Evolutionary conservation across 2,888 invertebrate species (phyloP), one percentile per base, ranked within the genome.

Genomic region (Drosophila pegasa): DNA sequence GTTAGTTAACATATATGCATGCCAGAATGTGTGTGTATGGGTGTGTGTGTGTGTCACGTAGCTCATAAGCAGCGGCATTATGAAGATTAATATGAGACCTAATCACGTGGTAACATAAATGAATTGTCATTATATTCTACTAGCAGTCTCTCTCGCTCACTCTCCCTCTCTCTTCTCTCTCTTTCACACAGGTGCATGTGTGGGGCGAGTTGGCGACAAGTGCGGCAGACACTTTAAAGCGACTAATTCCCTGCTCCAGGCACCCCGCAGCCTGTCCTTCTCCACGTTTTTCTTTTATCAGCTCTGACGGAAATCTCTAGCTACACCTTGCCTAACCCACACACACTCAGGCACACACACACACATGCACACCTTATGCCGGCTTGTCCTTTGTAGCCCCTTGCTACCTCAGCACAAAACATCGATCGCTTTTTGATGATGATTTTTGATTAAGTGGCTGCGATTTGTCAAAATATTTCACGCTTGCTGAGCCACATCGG

Each of bases 401-500:
- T 76, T 33, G 71, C 79, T 83, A 70, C 80, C 77, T 87, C 88
- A 81, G 85, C 63, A 87, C 85, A 73, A 85, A 83, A 78, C 88
- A 80, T 85, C 89, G 89, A 88, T 86, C 85, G 85, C 85, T 79
- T 84, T 73, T 65, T 71, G 87, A 88, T 83, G 87, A 83, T 86
- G 87, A 87, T 87, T 87, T 90, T 85, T 89, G 89, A 89, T 89
- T 88, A 90, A 89, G 90, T 90, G 89, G 63, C 85, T 72, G 75
- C 90, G 81, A 89, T 89, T 89, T 90, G 89, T 89, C 90, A 88
- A 88, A 89, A 90, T 88, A 89, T 88, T 88, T 89, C 75, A 86
- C 82, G 87, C 87, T 80, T 66, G 55, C 77, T 25, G 59, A 47
- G 47, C 40, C 40, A 16, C 27, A 56, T 20, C 27, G 40, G 29